A percentile compares a stretch with the other conserved stretches of the same genome.
phyloP scores from a whole-genome alignment of 2,888 invertebrate genomes.

The Gibbula magus region DNA sequence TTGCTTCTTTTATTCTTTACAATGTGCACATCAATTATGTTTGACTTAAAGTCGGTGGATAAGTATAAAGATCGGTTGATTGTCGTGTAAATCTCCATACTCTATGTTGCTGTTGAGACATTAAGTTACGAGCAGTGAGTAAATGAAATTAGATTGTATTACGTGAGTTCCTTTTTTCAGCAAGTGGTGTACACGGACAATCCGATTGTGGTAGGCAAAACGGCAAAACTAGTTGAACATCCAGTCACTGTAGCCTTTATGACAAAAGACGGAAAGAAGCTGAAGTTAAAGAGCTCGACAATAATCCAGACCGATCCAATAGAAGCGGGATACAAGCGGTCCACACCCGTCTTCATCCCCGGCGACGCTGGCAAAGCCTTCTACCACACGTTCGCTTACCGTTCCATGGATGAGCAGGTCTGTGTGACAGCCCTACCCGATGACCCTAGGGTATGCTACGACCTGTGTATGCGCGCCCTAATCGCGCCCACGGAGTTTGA shows the following conservation, averaged over 20 bases:
- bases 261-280: not conserved
- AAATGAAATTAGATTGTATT: not conserved
- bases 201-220: not conserved
- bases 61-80: too few relatives aligned
- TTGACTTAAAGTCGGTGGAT: too few relatives aligned
- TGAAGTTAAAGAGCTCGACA: not conserved
- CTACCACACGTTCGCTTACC: constrained; percentile 26
- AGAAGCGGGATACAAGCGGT: not conserved
- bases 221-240: not conserved
- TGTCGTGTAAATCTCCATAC: too few relatives aligned
- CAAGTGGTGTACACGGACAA: not conserved
- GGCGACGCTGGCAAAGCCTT: constrained; percentile 21
- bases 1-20: too few relatives aligned
- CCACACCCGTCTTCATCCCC: not conserved
- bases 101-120: too few relatives aligned
- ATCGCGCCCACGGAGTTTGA: constrained; percentile 16
- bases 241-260: constrained; percentile 1
- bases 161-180: not conserved
- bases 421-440: not conserved
- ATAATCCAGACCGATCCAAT: not conserved
- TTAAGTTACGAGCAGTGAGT: too few relatives aligned
- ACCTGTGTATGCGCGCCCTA: constrained; percentile 12
- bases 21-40: too few relatives aligned
- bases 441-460: not conserved
- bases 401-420: not conserved